Evolutionary conservation across 2,888 invertebrate species (phyloP).

Genomic region (Oxystoma pomonae): DNA sequence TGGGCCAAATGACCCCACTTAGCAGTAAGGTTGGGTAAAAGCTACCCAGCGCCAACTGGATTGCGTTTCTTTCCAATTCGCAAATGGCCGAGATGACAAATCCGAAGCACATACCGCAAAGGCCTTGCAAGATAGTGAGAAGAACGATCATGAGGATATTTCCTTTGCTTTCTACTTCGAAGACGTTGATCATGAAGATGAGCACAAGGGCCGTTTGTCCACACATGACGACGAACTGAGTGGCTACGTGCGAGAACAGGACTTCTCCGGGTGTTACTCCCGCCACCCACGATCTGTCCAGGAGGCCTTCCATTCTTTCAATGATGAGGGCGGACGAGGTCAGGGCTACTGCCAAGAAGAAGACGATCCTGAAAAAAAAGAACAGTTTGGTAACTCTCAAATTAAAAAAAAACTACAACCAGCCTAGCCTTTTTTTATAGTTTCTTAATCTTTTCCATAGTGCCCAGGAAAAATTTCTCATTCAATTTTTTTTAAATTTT

Average conservation of each 20-base stretch:
- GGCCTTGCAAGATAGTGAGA: slow-evolving; percentile 82
- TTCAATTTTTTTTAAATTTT: no score
- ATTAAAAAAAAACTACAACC: no score
- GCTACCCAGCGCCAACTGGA: slow-evolving; percentile 87
- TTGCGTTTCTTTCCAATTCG: slow-evolving; percentile 88
- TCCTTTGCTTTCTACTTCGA: slow-evolving; percentile 86
- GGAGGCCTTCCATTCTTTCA: slow-evolving; percentile 84
- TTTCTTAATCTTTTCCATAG: no score
- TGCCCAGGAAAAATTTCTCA: no score
- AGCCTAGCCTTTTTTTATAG: no score
- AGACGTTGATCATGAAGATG: slow-evolving; percentile 86
- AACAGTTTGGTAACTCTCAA: no score
- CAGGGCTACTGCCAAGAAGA: slow-evolving; percentile 92
- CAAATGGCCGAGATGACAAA: slow-evolving; percentile 91
- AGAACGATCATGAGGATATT: slow-evolving; percentile 80
- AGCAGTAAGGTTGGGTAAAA: slow-evolving; percentile 91
- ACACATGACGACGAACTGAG: slow-evolving; percentile 93
- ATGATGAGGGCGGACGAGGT: slow-evolving; percentile 90
- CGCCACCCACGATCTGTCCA: slow-evolving; percentile 92
- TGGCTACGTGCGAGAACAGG: slow-evolving; percentile 87
- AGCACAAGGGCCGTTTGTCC: slow-evolving; percentile 90
- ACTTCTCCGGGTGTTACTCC: slow-evolving; percentile 89
- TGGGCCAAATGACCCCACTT: slow-evolving; percentile 56
- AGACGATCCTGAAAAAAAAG: slow-evolving; percentile 72
- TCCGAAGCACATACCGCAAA: slow-evolving; percentile 96